These are phyloP conservation scores for Phaethornis superciliosus DNA, from an alignment of 2,113 vertebrate species.

Conservation along the genomic window DNA sequence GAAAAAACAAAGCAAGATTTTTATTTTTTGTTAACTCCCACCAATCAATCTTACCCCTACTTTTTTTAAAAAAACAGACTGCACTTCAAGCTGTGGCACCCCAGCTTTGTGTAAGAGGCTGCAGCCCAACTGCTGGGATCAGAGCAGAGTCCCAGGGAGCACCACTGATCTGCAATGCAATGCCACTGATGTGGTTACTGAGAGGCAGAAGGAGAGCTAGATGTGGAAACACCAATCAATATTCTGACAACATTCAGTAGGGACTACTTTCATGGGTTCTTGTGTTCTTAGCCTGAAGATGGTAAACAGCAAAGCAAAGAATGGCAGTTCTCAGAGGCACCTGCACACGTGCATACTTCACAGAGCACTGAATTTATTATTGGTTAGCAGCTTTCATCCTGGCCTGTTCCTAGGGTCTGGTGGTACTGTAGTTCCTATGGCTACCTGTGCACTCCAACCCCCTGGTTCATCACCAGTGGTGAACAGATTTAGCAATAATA, in stretches of 20 bases:
- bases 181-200: background rate
- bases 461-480: rapidly evolving
- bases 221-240: rapidly evolving
- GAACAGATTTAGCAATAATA: background rate
- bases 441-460: background rate
- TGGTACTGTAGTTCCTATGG: background rate
- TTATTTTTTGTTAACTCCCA: background rate
- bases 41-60: background rate
- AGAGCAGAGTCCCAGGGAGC: background rate
- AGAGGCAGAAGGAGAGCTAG: background rate
- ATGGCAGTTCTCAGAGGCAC: background rate
- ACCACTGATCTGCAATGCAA: background rate
- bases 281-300: background rate
- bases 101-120: background rate
- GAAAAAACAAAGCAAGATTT: background rate
- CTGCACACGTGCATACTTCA: background rate
- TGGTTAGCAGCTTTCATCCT: background rate
- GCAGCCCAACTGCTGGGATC: rapidly evolving
- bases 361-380: background rate
- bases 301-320: background rate
- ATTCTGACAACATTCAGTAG: background rate
- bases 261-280: background rate
- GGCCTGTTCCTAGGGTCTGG: background rate
- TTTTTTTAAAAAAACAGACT: background rate
- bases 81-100: background rate